Conservation (phyloP, 2,797 vertebrate genomes). For the Borostomias antarcticus region DNA sequence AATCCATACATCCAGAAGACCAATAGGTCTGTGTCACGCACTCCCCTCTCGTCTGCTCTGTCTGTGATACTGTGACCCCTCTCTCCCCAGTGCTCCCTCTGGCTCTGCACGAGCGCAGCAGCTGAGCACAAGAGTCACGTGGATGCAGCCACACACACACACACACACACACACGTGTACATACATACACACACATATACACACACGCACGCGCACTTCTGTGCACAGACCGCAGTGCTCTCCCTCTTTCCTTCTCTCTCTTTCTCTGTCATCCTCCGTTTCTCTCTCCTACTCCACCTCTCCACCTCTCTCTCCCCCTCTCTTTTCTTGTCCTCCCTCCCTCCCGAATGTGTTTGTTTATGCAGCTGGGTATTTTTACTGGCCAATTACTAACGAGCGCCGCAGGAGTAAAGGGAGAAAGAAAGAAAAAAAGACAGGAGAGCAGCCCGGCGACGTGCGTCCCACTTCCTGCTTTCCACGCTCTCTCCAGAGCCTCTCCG, state of each 20-base stretch:
- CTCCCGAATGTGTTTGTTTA: slow-evolving; percentile 51
- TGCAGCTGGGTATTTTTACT: slow-evolving; percentile 76
- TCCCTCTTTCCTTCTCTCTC: slow-evolving; percentile 25
- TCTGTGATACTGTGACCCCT: neutral
- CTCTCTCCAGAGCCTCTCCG: neutral
- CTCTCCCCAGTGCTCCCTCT: neutral
- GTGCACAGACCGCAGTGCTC: neutral
- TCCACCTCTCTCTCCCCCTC: slow-evolving; percentile 2
- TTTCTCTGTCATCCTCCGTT: slow-evolving; percentile 4
- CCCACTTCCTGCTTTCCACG: slow-evolving; percentile 24
- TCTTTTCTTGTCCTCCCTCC: slow-evolving; percentile 23
- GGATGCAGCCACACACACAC: slow-evolving; percentile 54
- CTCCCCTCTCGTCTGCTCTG: neutral
- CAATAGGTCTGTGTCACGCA: too few species aligned
- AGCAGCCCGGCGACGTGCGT: slow-evolving; percentile 70
- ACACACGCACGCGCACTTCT: neutral
- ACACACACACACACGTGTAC: neutral
- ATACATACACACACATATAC: slow-evolving; percentile 30
- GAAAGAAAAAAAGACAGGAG: slow-evolving; percentile 45
- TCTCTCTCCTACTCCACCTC: slow-evolving; percentile 24
- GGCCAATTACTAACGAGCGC: slow-evolving; percentile 70
- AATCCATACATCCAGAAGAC: too few species aligned
- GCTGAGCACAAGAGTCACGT: slow-evolving; percentile 71
- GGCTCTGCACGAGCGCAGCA: slow-evolving; percentile 50
- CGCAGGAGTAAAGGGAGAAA: slow-evolving; percentile 50